Conservation (phyloP, 30 jellyfish, hydroid and myxozoan genomes). For the Cassiopea xamachana region DNA sequence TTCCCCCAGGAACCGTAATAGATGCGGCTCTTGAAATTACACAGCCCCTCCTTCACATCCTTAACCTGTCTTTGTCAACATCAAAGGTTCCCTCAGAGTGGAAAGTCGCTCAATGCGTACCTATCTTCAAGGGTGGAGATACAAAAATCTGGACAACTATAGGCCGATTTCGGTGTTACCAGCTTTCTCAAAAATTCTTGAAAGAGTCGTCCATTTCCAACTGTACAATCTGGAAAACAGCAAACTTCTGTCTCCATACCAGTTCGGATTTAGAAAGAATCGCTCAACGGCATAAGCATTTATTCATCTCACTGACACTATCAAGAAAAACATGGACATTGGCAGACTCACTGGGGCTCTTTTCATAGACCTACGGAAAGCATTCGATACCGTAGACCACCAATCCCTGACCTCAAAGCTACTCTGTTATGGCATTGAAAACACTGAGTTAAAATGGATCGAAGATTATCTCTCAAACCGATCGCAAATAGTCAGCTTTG, state of each 20-base stretch:
- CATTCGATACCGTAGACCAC: slow-evolving; percentile 45
- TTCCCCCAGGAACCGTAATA: slow-evolving; percentile 47
- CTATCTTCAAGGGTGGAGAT: slow-evolving; percentile 24
- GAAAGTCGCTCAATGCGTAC: slow-evolving; percentile 35
- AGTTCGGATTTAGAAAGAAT: slow-evolving; percentile 54
- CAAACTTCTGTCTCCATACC: slow-evolving; percentile 25
- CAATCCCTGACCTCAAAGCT: background rate
- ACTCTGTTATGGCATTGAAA: slow-evolving; percentile 29
- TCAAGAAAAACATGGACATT: slow-evolving; percentile 9
- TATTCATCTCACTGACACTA: slow-evolving; percentile 9
- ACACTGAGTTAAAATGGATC: slow-evolving; percentile 3
- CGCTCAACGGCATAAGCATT: slow-evolving; percentile 28
- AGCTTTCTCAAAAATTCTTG: slow-evolving; percentile 33
- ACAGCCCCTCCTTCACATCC: slow-evolving; percentile 48
- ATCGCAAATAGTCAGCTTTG: slow-evolving; percentile 31
- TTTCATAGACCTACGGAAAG: background rate
- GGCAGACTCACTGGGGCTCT: slow-evolving; percentile 9
- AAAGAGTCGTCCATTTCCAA: slow-evolving; percentile 33
- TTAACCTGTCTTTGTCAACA: slow-evolving; percentile 20
- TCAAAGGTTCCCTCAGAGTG: slow-evolving; percentile 25
- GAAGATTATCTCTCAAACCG: background rate
- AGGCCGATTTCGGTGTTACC: slow-evolving; percentile 60
- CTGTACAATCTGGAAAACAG: slow-evolving; percentile 12
- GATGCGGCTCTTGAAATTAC: slow-evolving; percentile 51
- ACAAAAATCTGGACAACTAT: slow-evolving; percentile 5